Evolutionary conservation across 2,888 invertebrate genomes (phyloP).

Genomic region (Drosophila ustulata): DNA sequence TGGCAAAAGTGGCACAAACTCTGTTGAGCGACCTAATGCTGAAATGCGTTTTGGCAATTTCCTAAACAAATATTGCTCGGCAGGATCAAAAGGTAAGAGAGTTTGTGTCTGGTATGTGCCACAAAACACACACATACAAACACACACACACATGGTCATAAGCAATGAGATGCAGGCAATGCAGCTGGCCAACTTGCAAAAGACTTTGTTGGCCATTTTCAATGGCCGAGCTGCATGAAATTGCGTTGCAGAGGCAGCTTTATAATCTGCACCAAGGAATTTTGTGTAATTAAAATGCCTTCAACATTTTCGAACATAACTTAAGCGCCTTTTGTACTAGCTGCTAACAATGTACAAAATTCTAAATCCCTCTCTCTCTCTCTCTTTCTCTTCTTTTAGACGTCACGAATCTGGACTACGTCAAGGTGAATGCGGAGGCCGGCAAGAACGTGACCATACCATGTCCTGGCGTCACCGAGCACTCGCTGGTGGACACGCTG

Average conservation of each 20-base stretch:
- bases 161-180: conserved; percentile 1
- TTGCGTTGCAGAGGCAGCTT: conserved; percentile 43
- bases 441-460: conserved; percentile 88
- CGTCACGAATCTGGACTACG: conserved; percentile 87
- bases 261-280: conserved; percentile 54
- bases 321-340: conserved; percentile 39
- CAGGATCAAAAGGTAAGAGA: conserved; percentile 60
- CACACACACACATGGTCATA: conserved; percentile 10
- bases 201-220: conserved; percentile 17
- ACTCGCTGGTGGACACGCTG: conserved; percentile 88
- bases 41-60: conserved; percentile 70
- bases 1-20: conserved; percentile 16
- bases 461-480: conserved; percentile 89
- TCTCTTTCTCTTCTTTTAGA: conserved; percentile 84
- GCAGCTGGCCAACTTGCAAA: conserved; percentile 24
- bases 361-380: neutral
- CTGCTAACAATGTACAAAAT: neutral
- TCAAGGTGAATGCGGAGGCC: conserved; percentile 88
- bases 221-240: conserved; percentile 43
- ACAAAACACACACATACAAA: conserved; percentile 21
- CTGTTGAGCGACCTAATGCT: conserved; percentile 17
- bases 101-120: neutral
- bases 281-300: conserved; percentile 77
- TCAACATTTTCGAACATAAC: conserved; percentile 57
- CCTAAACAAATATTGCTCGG: conserved; percentile 73